Base-by-base conservation (phyloP, 2,797 vertebrate species). In the Pantherophis alleghaniensis region DNA sequence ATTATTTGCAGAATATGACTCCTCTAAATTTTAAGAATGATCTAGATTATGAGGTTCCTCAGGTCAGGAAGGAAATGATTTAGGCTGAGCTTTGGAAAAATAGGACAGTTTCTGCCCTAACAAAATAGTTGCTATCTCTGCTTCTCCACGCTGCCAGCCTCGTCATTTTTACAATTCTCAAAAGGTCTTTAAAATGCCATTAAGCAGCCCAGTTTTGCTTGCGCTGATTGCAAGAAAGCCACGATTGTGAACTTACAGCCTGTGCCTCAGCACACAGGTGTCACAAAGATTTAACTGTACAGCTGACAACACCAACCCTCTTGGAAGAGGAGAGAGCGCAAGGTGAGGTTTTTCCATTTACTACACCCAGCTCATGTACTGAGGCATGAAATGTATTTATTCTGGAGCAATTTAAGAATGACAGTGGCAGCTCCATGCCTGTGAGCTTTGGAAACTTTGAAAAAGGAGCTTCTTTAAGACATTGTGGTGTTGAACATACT, bases 331-430 rank as follows among this genome's bases (percentile, higher is more conserved):
- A 14, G 51, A 26, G 7, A 28, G 53, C 11, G 4, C 10, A 42
- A n/a, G 59, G 61, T 57, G 32, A 57, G 9, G 59, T 74, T 79
- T 92, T 88, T 92, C 60, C 90, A 91, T 32, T 91, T 87, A 87
- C 59, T 89, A 59, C n/a, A 94, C 55, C 47, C 47, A 89, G 61
- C 90, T 91, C 90, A 79, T 86, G 60, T 83, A 57, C 51, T 87
- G 87, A 92, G 74, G 91, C 93, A 94, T 94, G 93, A 90, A 92
- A 92, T 87, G 87, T 59, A 51, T 87, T 91, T 92, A 92, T 94
- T 51, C 69, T 16, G 47, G 53, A 90, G 93, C 86, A 89, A 91
- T 91, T 92, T 63, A 20, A 94, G 61, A 37, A 86, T 42, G 6
- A n/a, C 24, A 91, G 92, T 89, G 74, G 66, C 86, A 92, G 55